Evolutionary conservation across 2,888 invertebrate species (phyloP), one percentile per base, ranked within the genome.

Genomic region (Plagodis pulveraria): DNA sequence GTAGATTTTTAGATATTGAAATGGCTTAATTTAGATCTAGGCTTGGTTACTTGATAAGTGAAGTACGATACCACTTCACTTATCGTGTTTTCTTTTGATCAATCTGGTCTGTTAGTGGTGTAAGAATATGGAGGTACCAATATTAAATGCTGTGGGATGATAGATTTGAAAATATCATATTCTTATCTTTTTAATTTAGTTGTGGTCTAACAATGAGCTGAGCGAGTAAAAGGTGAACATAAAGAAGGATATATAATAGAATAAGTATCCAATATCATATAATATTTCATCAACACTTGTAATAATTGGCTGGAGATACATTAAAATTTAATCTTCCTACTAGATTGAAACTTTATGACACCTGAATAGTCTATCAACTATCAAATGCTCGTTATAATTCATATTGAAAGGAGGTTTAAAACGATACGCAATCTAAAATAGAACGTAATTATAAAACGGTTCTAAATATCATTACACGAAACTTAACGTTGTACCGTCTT

Each of bases 401-500:
- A 33, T 41, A 51, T 42, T 51, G 46, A 44, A 51, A 12, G 51
- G 51, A 44, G 43, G 22, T 51, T 51, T 41, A 33, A 42, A 42
- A 6, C 11, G 66, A 57, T 67, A 42, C 46, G 40, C 46, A 55
- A 62, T n/a, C 11, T 34, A 11, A 42, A 41, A 34, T 12, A 50
- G 41, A 50, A 50, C 42, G 50, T 11, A 41, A 54, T 65, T 67
- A 41, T 41, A 70, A 73, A 80, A 81, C 68, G 70, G 82, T 82
- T 72, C 80, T 80, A 81, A 85, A 81, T 68, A 58, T 43, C 60
- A 41, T 50, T 50, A 40, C 82, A 78, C 77, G 81, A 81, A 77
- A 43, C 35, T 38, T 45, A 34, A 50, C 50, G 50, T 41, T 41
- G 22, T 34, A n/a, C 11, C 9, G 70, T 7, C 51, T 51, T 80